These are phyloP conservation scores for Sipha maydis DNA, from an alignment of 2,888 invertebrate genomes.

Conservation along the genomic window DNA sequence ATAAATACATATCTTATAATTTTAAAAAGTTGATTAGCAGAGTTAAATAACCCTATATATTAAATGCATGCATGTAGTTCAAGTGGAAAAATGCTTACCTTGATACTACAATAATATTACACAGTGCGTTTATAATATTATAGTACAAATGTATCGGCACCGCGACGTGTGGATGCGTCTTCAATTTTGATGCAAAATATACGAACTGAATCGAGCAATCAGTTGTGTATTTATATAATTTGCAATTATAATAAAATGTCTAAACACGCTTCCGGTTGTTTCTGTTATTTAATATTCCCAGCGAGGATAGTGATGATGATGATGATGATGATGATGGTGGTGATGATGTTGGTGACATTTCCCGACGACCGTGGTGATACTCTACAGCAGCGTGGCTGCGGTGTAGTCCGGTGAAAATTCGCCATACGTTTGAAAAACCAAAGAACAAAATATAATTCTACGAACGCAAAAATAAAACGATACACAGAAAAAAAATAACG, in stretches of 20 bases:
- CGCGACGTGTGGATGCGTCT: neutral
- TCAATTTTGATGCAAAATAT: no score
- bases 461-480: neutral
- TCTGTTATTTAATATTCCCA: neutral
- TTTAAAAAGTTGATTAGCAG: no score
- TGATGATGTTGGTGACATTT: neutral
- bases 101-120: neutral
- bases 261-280: no score
- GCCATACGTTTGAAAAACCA: slow-evolving; percentile 12
- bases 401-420: slow-evolving; percentile 10
- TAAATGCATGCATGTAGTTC: neutral
- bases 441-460: neutral
- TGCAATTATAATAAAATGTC: no score
- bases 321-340: neutral
- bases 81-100: neutral
- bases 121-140: neutral
- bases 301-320: neutral
- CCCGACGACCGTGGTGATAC: neutral
- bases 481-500: neutral
- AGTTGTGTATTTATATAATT: no score
- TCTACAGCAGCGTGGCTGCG: neutral
- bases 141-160: neutral
- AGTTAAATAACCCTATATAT: neutral
- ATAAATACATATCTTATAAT: no score
- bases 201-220: no score